A percentile compares a stretch with the other conserved stretches of the same genome.
Evolutionary conservation across 1,140 invertebrate species (phyloP).

Genomic region (Leptoteleia sp.): DNA sequence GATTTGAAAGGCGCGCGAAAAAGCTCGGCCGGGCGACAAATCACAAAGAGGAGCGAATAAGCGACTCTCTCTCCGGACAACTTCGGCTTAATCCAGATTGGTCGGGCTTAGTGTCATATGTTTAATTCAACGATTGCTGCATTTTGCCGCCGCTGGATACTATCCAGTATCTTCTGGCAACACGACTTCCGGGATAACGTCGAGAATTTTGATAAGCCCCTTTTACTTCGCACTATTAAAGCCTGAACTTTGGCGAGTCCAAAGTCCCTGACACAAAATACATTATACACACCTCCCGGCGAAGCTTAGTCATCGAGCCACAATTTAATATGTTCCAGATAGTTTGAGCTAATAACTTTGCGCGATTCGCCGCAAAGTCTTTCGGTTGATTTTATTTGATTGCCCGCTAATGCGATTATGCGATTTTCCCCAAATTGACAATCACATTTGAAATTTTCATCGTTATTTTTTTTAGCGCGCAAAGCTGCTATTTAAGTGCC

Average conservation of each 20-base stretch:
- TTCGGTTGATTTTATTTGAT: slow-evolving; percentile 26
- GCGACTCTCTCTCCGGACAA: slow-evolving; percentile 53
- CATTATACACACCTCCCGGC: slow-evolving; percentile 41
- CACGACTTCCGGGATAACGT: slow-evolving; percentile 60
- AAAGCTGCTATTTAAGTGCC: too few relatives aligned
- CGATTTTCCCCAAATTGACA: slow-evolving; percentile 14
- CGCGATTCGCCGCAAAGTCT: slow-evolving; percentile 30
- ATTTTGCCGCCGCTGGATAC: slow-evolving; percentile 56
- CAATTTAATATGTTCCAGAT: slow-evolving; percentile 50
- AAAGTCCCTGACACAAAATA: slow-evolving; percentile 53
- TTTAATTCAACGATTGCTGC: slow-evolving; percentile 66
- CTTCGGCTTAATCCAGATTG: slow-evolving; percentile 55
- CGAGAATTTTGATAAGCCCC: slow-evolving; percentile 66
- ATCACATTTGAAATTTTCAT: slow-evolving; percentile 4
- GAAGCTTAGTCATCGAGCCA: slow-evolving; percentile 47
- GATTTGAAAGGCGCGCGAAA: slow-evolving; percentile 22
- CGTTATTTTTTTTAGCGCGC: too few relatives aligned
- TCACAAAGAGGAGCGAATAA: slow-evolving; percentile 55
- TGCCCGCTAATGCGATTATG: slow-evolving; percentile 23
- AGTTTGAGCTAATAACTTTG: slow-evolving; percentile 44
- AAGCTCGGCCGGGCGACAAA: slow-evolving; percentile 26
- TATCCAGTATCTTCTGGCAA: slow-evolving; percentile 63
- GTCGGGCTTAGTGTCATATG: slow-evolving; percentile 60
- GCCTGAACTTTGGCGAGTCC: slow-evolving; percentile 48
- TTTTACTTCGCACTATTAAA: slow-evolving; percentile 63